Evolutionary conservation across 53 echinoderm and acorn worm genomes (phyloP).

Genomic region (Echinometra lucunter): DNA sequence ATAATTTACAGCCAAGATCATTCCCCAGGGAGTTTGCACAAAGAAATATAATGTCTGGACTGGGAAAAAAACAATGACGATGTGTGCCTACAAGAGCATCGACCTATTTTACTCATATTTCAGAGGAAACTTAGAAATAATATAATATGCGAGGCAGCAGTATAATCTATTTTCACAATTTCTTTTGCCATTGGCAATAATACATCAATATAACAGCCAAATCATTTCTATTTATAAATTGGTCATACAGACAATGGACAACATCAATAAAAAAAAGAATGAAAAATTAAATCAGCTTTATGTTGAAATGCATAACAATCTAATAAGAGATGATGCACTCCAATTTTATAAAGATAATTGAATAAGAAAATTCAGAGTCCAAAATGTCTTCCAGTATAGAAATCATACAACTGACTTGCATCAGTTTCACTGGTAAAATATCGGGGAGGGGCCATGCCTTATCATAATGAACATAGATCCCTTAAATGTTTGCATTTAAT

Average conservation of each 20-base stretch:
- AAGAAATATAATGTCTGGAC: not conserved
- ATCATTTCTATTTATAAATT: not conserved
- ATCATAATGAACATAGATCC: slow-evolving; percentile 28
- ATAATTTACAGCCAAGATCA: slow-evolving; percentile 42
- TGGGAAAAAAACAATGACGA: not conserved
- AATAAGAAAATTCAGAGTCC: not conserved
- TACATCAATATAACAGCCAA: not conserved
- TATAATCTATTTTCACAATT: not conserved
- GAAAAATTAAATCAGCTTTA: no score
- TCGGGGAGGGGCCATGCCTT: not conserved
- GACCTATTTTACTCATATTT: not conserved
- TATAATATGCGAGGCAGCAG: not conserved
- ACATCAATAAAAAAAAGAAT: no score
- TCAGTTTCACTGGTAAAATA: not conserved
- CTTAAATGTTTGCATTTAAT: slow-evolving; percentile 36
- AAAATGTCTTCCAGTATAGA: not conserved
- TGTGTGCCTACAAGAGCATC: not conserved
- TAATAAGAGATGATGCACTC: not conserved
- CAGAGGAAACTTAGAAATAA: not conserved
- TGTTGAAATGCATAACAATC: not conserved
- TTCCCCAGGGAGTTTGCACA: not conserved
- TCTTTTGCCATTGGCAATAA: not conserved
- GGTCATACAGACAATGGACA: no score
- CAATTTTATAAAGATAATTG: not conserved
- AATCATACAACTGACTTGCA: not conserved